Percentiles rank a stretch among this genome's conserved stretches.
Conservation (phyloP, 2,797 vertebrate genomes). For the Lithobates pipiens region DNA sequence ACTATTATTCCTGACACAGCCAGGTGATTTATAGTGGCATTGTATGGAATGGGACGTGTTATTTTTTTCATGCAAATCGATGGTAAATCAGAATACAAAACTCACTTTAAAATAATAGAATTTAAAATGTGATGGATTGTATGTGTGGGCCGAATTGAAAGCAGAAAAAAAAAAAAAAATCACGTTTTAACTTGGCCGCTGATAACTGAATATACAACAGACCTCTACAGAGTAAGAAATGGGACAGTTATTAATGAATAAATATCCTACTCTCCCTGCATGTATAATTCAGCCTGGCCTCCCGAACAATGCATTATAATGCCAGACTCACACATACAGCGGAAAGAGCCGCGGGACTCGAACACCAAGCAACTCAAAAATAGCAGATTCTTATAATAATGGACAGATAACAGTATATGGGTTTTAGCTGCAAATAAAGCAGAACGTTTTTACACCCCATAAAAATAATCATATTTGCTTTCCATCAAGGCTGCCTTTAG, state of each 20-base stretch:
- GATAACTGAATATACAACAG: slow-evolving; percentile 34
- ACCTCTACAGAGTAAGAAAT: slow-evolving; percentile 33
- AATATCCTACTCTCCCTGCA: background rate
- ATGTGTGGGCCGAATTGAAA: slow-evolving; percentile 25
- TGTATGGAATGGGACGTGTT: slow-evolving; percentile 47
- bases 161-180: slow-evolving; percentile 10
- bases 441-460: background rate
- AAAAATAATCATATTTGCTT: background rate
- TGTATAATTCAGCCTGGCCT: slow-evolving; percentile 18
- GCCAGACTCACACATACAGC: background rate
- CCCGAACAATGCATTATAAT: background rate
- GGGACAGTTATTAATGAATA: slow-evolving; percentile 48
- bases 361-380: background rate
- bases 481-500: background rate
- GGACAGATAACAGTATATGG: background rate
- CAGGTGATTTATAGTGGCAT: slow-evolving; percentile 30
- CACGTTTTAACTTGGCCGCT: slow-evolving; percentile 5
- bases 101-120: slow-evolving; percentile 47
- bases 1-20: slow-evolving; percentile 40
- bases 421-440: background rate
- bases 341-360: background rate
- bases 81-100: slow-evolving; percentile 51
- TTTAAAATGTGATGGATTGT: slow-evolving; percentile 52
- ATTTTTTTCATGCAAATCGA: slow-evolving; percentile 47
- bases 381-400: background rate